Base-by-base conservation (phyloP, 1,140 invertebrate species). In the Monochamus saltuarius region DNA sequence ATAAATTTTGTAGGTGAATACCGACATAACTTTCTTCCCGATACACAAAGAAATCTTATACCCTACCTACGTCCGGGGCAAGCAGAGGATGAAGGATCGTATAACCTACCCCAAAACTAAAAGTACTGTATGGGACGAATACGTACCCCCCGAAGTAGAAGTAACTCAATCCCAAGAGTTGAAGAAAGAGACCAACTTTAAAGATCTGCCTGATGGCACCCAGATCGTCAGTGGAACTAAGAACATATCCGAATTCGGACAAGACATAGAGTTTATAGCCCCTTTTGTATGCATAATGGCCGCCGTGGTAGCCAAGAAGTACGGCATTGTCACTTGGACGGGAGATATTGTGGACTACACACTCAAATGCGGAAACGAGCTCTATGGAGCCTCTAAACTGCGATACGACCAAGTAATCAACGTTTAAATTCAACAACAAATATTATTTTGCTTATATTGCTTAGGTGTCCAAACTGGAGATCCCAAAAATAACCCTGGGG, bases 271-370 rank as follows among this genome's bases (percentile, higher is more conserved):
- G 13, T 77, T 79, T 53, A 70, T 78, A 11, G 70, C 81, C 2
- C 82, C 81, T 0, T 83, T 82, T 62, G 73, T 77, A 0, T 78
- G 80, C 4, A 78, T 82, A n/a, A 81, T 82, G 79, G 80, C 81
- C 3, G 73, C 78, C 9, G 78, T 80, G 0, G 80, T 80, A 1
- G 80, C 79, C 2, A 78, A 80, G 62, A 82, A 83, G 55, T 82
- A 82, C 54, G 59, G 71, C 0, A 72, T 82, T 0, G 74, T 74
- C 17, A 76, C 80, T 0, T 83, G 81, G 81, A 78, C 76, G 0
- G 10, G 56, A 1, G 77, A 77, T 0, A 76, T 82, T 4, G 75
- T 83, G 0, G 77, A 79, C 62, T 82, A 81, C 53, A 72, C 80
- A 1, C 62, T 82, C 1, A 76, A 78, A 22, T 77, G 79, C 2